A percentile compares a stretch with the other conserved stretches of the same genome.
phyloP scores from a whole-genome alignment of 2,113 vertebrate species.

The Coregonus clupeaformis region DNA sequence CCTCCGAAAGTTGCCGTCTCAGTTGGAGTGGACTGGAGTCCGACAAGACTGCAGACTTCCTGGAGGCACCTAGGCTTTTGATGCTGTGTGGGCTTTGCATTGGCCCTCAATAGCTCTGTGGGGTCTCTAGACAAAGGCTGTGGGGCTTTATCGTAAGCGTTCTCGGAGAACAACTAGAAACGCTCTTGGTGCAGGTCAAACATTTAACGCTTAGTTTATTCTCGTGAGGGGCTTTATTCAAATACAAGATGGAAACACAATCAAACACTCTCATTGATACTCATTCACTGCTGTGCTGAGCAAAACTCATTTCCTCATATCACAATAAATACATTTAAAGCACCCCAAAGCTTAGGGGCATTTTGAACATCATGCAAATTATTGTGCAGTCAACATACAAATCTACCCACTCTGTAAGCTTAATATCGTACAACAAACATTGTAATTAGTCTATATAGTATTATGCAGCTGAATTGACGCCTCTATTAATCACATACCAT shows the following conservation, averaged over 20 bases:
- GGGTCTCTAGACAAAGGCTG: not conserved
- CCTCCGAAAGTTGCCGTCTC: constrained; percentile 7
- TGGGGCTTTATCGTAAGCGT: not conserved
- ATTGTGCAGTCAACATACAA: not conserved
- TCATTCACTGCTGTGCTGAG: not conserved
- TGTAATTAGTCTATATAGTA: not conserved
- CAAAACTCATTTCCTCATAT: no score
- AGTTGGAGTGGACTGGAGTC: not conserved
- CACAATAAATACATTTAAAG: no score
- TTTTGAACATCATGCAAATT: not conserved
- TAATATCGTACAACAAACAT: not conserved
- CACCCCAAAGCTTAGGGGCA: no score
- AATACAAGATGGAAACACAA: not conserved
- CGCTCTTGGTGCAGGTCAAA: no score
- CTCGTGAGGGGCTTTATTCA: no score
- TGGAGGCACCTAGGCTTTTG: not conserved
- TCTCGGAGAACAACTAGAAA: no score
- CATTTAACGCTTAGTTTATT: no score
- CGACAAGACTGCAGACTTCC: not conserved
- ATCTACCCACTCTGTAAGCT: not conserved
- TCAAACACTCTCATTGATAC: not conserved
- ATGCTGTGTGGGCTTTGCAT: not conserved
- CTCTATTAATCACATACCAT: not conserved
- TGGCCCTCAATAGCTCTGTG: not conserved
- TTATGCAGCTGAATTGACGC: not conserved